Conservation (phyloP, 2,113 vertebrate species). For the Elephas maximus region DNA sequence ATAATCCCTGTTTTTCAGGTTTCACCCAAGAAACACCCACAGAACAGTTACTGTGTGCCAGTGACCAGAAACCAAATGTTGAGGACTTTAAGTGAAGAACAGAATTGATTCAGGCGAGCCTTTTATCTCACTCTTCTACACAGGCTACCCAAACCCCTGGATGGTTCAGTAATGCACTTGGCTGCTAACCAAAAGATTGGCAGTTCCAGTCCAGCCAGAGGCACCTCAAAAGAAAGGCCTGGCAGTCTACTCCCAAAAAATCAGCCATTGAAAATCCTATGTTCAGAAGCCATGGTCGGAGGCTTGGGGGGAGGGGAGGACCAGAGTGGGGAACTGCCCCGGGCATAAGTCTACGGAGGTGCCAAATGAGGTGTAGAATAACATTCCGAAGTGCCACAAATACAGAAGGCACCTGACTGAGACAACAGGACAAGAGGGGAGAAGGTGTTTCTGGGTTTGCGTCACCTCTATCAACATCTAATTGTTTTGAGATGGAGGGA, state of each 20-base stretch:
- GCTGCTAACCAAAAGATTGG: background rate
- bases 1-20: background rate
- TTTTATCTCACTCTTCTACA: background rate
- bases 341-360: too few species aligned
- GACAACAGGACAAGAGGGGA: too few species aligned
- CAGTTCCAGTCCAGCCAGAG: background rate
- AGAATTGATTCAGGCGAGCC: background rate
- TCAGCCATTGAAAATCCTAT: background rate
- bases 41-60: background rate
- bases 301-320: too few species aligned
- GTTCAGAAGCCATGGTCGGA: background rate
- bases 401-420: too few species aligned
- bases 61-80: background rate
- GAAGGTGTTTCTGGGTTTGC: too few species aligned
- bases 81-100: background rate
- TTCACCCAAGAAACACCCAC: background rate
- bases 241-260: background rate
- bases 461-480: too few species aligned
- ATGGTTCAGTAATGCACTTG: background rate
- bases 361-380: too few species aligned
- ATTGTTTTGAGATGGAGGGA: too few species aligned
- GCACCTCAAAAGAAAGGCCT: background rate
- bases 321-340: too few species aligned
- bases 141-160: background rate
- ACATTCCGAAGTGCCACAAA: too few species aligned